Base-by-base conservation (phyloP, 1,140 invertebrate species). In the Atopsyche davidsoni region DNA sequence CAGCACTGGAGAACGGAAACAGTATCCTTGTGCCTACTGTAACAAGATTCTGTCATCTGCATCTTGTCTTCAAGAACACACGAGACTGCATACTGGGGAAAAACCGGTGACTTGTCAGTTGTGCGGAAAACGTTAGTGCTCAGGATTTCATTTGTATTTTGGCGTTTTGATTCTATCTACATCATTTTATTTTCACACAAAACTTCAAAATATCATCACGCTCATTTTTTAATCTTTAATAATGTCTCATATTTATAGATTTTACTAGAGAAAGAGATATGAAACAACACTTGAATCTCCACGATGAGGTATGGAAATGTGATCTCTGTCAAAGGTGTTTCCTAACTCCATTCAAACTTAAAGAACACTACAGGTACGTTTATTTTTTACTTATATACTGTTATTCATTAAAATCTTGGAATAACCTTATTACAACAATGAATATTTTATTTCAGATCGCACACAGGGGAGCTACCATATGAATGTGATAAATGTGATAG, bases 401-500 rank as follows among this genome's bases (percentile, higher is more conserved):
- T 28, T 28, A 7, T 28, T 28, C 24, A 7, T 28, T 28, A 28
- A 28, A 28, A 28, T 28, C n/a, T 28, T 28, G 6, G 6, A 28
- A 28, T 28, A n/a, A 28, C 24, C 24, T 7, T 28, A 7, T 28
- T 28, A 4, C 28, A n/a, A n/a, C 14, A 40, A 13, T 23, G 23
- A 3, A 25, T 19, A n/a, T 22, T 19, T 11, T 31, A 19, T 53
- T 53, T 2, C 28, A 58, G 56, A 51, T 35, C 32, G 19, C 62
- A 63, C 46, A 59, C 63, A 9, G 80, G 81, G 2, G 83, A 86
- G 63, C 81, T 82, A 64, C 77, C 83, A 25, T 86, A 86, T 61
- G 76, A 81, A 54, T 86, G 84, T 60, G 79, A 81, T 53, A 70
- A 80, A 23, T 86, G 84, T 63, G 64, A 65, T 24, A 86, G 56